Evolutionary conservation across 2,888 invertebrate genomes (phyloP), one percentile per base, ranked within the genome.

Genomic region (Phyllotreta striolata): DNA sequence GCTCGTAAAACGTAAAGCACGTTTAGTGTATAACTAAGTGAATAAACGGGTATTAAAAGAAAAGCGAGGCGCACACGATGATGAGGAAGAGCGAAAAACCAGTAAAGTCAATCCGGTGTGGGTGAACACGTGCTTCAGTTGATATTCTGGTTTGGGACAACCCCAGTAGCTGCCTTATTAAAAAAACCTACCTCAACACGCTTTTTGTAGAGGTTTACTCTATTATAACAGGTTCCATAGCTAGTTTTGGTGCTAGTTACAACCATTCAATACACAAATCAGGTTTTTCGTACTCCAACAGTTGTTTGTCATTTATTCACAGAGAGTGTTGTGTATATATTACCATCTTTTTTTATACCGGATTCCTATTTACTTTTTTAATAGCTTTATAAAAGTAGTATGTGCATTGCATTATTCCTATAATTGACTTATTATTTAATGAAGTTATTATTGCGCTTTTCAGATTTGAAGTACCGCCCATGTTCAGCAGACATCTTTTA

Each of bases 111-210:
- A 68, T 69, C 66, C 68, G 70, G 72, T 74, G 74, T 75, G 73
- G 74, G 73, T 73, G 73, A 71, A 67, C 70, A 67, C 74, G 71
- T 72, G 68, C 71, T 70, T 64, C 70, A 73, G 73, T 74, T 73
- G 77, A 74, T 73, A 76, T 76, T 77, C 76, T 74, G 76, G 76
- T 77, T 76, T 73, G 73, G 74, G 74, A 74, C 74, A 76, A 75
- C 76, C 75, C 73, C 73, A 74, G 72, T 71, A 74, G 74, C 71
- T 73, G 72, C 72, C 73, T 73, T 76, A 76, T 76, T 76, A 74
- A 72, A 24, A 24, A 73, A 76, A 75, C 77, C 77, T 77, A 77
- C 77, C 77, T 76, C 75, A 77, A 77, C 75, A 70, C 66, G 67
- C 72, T 76, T 76, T 76, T 74, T 76, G 72, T 75, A 73, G 73